Evolutionary conservation across 2,113 vertebrate genomes (phyloP), one percentile per base, ranked within the genome.

Genomic region (Turnix velox): DNA sequence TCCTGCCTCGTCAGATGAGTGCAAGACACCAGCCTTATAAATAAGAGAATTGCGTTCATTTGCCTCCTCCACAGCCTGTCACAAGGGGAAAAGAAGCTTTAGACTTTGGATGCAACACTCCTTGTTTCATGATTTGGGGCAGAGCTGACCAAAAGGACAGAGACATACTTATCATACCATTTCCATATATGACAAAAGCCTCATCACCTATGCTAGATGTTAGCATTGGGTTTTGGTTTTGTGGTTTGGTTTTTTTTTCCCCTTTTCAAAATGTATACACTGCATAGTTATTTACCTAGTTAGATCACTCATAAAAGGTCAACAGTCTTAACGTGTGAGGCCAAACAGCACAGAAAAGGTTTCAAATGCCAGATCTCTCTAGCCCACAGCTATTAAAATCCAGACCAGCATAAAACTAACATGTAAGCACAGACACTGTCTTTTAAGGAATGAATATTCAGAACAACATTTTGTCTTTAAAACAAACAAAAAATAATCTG

Each of bases 221-320:
- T 74, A 84, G 28, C 20, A 4, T 9, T n/a, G n/a, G n/a, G n/a
- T n/a, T n/a, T n/a, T n/a, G n/a, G n/a, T n/a, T n/a, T n/a, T n/a
- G n/a, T n/a, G n/a, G n/a, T n/a, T n/a, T n/a, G n/a, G n/a, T n/a
- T n/a, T n/a, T n/a, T n/a, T 7, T 71, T 72, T 63, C 83, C 74
- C 67, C 59, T 84, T 92, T 83, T 45, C 68, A 88, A 93, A 57
- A 88, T n/a, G 40, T 77, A 88, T 43, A 90, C 68, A 71, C 68
- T 66, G 61, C 35, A 39, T 61, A 48, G 52, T 88, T 93, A 91
- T 89, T 93, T 55, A 67, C 71, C 85, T 89, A 46, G 82, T 94
- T 84, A 84, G 80, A 93, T 81, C 91, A 88, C 57, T 92, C 76
- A 24, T 17, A 71, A 95, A 94, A 96, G 94, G 93, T 95, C 87